phyloP scores from a whole-genome alignment of 2,113 vertebrate genomes.

The Hyperoodon ampullatus region DNA sequence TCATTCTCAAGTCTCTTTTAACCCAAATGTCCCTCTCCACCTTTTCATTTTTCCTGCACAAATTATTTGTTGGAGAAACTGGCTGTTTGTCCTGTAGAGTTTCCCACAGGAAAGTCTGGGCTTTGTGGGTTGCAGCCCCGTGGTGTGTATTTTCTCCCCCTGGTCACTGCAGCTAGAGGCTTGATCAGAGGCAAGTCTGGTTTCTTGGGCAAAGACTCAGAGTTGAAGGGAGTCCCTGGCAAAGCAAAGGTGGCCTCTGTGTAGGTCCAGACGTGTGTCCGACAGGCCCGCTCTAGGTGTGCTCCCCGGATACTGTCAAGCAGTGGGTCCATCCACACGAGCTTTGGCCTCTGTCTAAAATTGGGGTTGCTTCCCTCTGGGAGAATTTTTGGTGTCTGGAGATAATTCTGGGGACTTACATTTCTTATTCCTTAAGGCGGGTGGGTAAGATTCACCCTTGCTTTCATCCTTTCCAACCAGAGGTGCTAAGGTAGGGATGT shows the following conservation, averaged over 20 bases:
- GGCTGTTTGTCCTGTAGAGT: background rate
- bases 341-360: background rate
- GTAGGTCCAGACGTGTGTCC: rapidly evolving
- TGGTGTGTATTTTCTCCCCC: background rate
- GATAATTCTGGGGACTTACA: background rate
- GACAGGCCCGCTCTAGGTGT: rapidly evolving
- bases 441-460: too few relatives aligned
- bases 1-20: background rate
- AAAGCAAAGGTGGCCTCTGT: background rate
- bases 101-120: too few relatives aligned
- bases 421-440: background rate
- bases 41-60: background rate
- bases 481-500: rapidly evolving
- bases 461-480: background rate
- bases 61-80: too few relatives aligned
- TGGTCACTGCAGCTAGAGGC: background rate
- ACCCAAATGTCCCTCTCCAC: background rate
- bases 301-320: rapidly evolving
- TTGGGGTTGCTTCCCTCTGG: background rate
- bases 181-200: background rate
- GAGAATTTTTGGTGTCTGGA: background rate
- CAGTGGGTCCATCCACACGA: background rate
- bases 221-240: background rate
- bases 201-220: background rate
- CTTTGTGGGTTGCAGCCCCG: too few relatives aligned